phyloP scores from a whole-genome alignment of 1,140 invertebrate genomes.

The Neoseiulus cucumeris region DNA sequence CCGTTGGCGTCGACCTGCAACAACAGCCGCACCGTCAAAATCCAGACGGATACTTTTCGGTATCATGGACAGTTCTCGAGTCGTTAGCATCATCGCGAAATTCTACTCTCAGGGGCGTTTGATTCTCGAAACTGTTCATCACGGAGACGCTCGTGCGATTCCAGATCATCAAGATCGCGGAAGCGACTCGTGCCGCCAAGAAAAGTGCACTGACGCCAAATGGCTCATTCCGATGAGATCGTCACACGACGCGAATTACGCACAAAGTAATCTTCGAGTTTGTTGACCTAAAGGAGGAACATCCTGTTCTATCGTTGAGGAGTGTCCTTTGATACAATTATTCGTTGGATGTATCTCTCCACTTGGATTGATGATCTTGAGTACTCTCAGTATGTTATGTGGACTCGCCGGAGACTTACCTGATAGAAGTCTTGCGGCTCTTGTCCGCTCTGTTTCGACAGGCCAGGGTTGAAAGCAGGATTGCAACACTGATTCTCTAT shows the following conservation, averaged over 20 bases:
- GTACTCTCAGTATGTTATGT: background rate
- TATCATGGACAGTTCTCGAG: background rate
- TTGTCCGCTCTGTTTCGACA: background rate
- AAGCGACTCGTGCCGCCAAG: background rate
- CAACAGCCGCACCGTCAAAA: background rate
- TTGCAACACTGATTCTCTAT: background rate
- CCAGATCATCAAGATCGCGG: background rate
- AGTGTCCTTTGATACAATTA: background rate
- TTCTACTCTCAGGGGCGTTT: background rate
- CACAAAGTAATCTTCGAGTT: no score
- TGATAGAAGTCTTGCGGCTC: background rate
- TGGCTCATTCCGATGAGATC: no score
- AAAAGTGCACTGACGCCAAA: no score
- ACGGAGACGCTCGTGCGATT: background rate
- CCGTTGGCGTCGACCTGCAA: background rate
- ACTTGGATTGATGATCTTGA: background rate
- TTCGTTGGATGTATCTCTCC: no score
- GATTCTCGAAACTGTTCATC: background rate
- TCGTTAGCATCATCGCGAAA: background rate
- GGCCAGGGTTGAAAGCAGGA: background rate
- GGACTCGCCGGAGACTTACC: background rate
- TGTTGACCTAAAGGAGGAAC: no score
- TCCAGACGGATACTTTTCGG: background rate
- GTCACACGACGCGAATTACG: no score
- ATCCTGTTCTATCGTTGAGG: no score